Percentiles rank a stretch among this genome's conserved stretches.
phyloP scores from a whole-genome alignment of 2,888 invertebrate species.

The Mycogona germanica region DNA sequence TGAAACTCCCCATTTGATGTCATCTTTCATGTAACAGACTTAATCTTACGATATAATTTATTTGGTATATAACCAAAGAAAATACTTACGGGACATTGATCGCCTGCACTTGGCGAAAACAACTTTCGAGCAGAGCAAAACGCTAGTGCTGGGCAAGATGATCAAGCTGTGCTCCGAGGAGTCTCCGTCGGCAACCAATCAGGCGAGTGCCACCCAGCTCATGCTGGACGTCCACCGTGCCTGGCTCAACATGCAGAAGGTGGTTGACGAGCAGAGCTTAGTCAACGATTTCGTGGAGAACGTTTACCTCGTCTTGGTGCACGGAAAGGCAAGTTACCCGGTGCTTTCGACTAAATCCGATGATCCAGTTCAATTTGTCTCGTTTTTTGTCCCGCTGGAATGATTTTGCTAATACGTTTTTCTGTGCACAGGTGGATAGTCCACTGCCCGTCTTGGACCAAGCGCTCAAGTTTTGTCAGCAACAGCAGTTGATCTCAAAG shows the following conservation, averaged over 20 bases:
- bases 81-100: slow-evolving; percentile 19
- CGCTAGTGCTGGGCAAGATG: slow-evolving; percentile 15
- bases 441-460: slow-evolving; percentile 28
- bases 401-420: background rate
- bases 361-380: background rate
- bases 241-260: slow-evolving; percentile 23
- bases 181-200: slow-evolving; percentile 1
- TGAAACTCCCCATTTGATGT: too few species aligned
- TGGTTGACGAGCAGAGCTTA: slow-evolving; percentile 22
- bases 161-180: slow-evolving; percentile 13
- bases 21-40: too few species aligned
- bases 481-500: slow-evolving; percentile 20
- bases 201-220: slow-evolving; percentile 16
- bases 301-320: slow-evolving; percentile 25
- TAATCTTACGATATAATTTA: background rate
- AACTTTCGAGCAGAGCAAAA: slow-evolving; percentile 11
- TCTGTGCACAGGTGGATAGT: slow-evolving; percentile 20
- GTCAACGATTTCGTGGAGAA: slow-evolving; percentile 29
- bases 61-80: slow-evolving; percentile 5
- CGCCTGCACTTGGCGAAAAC: slow-evolving; percentile 16
- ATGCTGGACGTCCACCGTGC: slow-evolving; percentile 24
- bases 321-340: slow-evolving; percentile 17
- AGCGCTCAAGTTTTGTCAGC: slow-evolving; percentile 31
- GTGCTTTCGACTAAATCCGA: background rate
- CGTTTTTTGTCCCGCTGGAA: background rate